Base-by-base conservation (phyloP, 1,140 invertebrate species). In the Panagrolaimus sp. region DNA sequence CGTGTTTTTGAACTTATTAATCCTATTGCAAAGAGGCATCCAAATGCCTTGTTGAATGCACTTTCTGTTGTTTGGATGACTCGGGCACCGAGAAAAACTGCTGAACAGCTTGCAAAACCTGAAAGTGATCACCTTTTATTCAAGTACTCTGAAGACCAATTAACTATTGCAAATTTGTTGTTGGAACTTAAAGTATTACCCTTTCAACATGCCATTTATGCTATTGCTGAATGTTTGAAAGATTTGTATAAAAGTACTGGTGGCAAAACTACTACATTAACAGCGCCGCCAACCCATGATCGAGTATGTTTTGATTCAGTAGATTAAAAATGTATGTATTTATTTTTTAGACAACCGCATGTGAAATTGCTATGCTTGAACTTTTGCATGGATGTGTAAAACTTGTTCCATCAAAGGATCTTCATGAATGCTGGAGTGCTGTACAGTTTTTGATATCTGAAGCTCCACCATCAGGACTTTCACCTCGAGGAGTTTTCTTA, bases 11-110 rank as follows among this genome's bases (percentile, higher is more conserved):
- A 92, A 80, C 89, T 94, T 68, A 83, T 95, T 0, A 92, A 90
- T 79, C 92, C 93, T 1, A 89, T 95, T 58, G 91, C 91, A 15
- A 87, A 91, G 47, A 89, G 91, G 81, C 91, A 95, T 83, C 89
- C 90, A 43, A 86, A 88, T 14, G 90, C 90, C 80, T 91, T 95
- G 71, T 84, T 95, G 63, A 89, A 89, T 21, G 90, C 92, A 14
- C 87, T 94, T 71, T 90, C 91, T n/a, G 89, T 92, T 47, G 91
- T 91, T 44, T 94, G 92, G 92, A 62, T 63, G 47, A 71, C 1
- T 26, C 21, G 72, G 46, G 17, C 45, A 48, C 48, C 58, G 38
- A 43, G 66, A 70, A 67, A 75, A 66, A 72, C 38, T 21, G 55
- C 15, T 38, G 32, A 38, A 38, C 32, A 38, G 7, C 46, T 75